These are phyloP conservation scores for Lasiurus borealis DNA, from an alignment of 2,113 vertebrate genomes.

Conservation along the genomic window DNA sequence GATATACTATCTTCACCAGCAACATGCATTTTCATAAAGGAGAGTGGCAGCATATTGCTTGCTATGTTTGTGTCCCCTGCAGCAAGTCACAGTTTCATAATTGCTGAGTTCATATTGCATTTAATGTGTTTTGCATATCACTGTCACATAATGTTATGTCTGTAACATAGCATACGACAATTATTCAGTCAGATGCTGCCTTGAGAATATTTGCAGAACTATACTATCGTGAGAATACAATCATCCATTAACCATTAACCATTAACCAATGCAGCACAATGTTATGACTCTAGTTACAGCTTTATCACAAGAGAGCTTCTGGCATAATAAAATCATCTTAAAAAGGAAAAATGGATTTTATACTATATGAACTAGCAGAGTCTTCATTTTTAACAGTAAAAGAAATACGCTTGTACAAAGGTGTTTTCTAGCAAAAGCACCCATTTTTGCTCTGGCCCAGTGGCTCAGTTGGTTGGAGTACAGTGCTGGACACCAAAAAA, in stretches of 20 bases:
- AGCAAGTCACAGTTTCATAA: background rate
- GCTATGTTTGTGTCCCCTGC: background rate
- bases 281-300: fast-evolving
- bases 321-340: background rate
- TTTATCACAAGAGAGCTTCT: fast-evolving
- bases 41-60: fast-evolving
- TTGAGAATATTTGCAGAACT: background rate
- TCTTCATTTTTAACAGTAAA: background rate
- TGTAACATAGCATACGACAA: background rate
- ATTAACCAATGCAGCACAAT: fast-evolving
- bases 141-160: background rate
- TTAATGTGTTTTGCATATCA: background rate
- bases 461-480: background rate
- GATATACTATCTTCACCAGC: fast-evolving
- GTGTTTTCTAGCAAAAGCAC: background rate
- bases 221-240: background rate
- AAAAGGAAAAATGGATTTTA: background rate
- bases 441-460: background rate
- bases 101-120: background rate
- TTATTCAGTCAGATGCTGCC: background rate
- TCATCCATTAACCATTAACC: background rate
- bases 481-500: background rate
- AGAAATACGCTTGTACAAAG: background rate
- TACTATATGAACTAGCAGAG: background rate
- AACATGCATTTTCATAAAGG: background rate